Evolutionary conservation across 1,140 invertebrate species (phyloP), one percentile per base, ranked within the genome.

Genomic region (Cylas formicarius): DNA sequence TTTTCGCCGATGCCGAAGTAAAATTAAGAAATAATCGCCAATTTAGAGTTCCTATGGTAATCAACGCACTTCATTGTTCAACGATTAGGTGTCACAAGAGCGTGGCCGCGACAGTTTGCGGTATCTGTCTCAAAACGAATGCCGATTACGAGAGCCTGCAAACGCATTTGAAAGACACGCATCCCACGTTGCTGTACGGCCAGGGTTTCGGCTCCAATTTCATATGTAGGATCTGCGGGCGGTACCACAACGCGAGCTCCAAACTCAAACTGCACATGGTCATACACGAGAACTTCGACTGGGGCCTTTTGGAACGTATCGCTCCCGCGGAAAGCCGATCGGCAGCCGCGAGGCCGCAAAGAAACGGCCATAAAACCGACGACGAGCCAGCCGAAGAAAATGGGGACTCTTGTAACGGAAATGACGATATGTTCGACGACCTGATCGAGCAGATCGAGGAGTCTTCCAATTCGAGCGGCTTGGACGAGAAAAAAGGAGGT

Each of bases 191-290:
- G 19, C 55, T 74, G 11, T 66, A 72, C 0, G 61, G 61, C 10
- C 59, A 62, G 44, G 71, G 71, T 6, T 74, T 74, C 18, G 74
- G 72, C 0, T 76, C 74, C 22, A 76, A 76, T 52, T 76, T 77
- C 33, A 75, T 75, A 0, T 79, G 76, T 53, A 69, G 72, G 39
- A 72, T 73, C 16, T 78, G 76, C 47, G 75, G 74, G 4, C 58
- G 73, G 40, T 77, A 78, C 53, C 76, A 78, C 46, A 77, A 77
- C 47, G 74, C 75, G 0, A 66, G 72, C n/a, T 70, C 70, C 11
- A 78, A 79, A 56, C 48, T 79, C 2, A 57, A 70, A 9, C 50
- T 75, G 7, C 76, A 79, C 43, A 73, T 72, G 67, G 69, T 68
- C 13, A 76, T 78, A 23, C 76, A 79, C 52, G 71, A 73, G 18